These are phyloP conservation scores for Erythrolamprus reginae DNA, from an alignment of 2,113 vertebrate genomes.

Conservation along the genomic window DNA sequence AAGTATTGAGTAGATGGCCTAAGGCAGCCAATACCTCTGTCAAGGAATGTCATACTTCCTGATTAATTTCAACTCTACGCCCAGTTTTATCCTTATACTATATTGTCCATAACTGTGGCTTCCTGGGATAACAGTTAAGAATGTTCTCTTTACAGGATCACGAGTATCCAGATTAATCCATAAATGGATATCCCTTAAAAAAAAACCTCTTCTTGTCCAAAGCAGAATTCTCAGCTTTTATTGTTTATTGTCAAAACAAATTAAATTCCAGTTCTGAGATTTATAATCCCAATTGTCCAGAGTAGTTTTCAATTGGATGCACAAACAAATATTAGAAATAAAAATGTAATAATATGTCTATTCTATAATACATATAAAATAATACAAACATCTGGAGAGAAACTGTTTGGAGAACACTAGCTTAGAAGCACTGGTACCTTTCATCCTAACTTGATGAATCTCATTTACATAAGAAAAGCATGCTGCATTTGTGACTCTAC, in stretches of 20 bases:
- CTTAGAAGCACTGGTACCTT: neutral
- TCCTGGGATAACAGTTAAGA: neutral
- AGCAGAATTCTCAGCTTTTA: neutral
- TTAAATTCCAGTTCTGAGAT: neutral
- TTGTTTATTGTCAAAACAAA: neutral
- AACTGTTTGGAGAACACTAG: neutral
- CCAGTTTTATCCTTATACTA: neutral
- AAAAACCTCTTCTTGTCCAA: accelerated
- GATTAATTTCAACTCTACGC: neutral
- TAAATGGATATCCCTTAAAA: neutral
- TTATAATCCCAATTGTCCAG: neutral
- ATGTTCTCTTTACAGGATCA: neutral
- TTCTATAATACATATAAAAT: neutral
- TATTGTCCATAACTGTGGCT: neutral
- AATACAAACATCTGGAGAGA: neutral
- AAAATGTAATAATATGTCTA: neutral
- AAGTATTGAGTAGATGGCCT: constrained; percentile 1
- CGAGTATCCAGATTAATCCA: too few relatives aligned
- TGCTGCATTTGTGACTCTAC: neutral
- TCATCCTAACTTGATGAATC: neutral
- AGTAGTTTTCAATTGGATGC: neutral
- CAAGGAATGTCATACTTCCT: neutral
- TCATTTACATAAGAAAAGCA: neutral
- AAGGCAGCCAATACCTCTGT: neutral
- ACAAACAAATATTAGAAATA: neutral